Evolutionary conservation across 2,113 vertebrate genomes (phyloP).

Genomic region (Hirundichthys speculiger): DNA sequence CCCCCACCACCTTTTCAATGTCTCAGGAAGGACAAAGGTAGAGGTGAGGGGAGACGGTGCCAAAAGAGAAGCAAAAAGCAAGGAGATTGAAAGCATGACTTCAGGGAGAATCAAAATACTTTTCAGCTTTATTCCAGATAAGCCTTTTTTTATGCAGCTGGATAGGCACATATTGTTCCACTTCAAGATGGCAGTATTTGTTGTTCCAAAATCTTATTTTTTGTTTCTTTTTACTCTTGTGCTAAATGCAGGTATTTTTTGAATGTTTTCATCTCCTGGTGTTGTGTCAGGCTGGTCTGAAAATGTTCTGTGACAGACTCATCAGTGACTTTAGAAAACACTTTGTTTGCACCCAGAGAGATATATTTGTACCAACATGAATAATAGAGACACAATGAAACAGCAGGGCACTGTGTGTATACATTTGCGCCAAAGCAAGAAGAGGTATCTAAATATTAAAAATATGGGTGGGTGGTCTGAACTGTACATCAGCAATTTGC

Average conservation of each 20-base stretch:
- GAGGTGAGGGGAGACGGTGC: too few relatives aligned
- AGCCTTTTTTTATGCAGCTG: slow-evolving; percentile 46
- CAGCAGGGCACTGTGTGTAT: too few relatives aligned
- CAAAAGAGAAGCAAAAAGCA: too few relatives aligned
- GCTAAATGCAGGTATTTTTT: slow-evolving; percentile 12
- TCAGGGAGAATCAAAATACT: slow-evolving; percentile 69
- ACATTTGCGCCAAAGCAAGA: too few relatives aligned
- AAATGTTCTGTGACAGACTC: too few relatives aligned
- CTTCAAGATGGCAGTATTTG: slow-evolving; percentile 44
- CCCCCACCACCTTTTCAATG: slow-evolving; percentile 25
- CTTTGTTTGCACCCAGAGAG: too few relatives aligned
- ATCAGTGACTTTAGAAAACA: too few relatives aligned
- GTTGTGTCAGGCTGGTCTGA: background rate
- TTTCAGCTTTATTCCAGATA: slow-evolving; percentile 46
- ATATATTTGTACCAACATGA: too few relatives aligned
- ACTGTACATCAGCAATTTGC: too few relatives aligned
- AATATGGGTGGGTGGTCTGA: too few relatives aligned
- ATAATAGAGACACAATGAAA: too few relatives aligned
- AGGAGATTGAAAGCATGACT: slow-evolving; percentile 50
- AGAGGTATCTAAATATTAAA: too few relatives aligned
- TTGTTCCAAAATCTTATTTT: background rate
- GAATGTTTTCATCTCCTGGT: slow-evolving; percentile 11
- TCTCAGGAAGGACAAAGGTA: slow-evolving; percentile 70
- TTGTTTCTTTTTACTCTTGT: background rate
- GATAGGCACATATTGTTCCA: slow-evolving; percentile 34